These are phyloP conservation scores for Scaptomyza parva DNA, from an alignment of 2,888 invertebrate species.

Conservation along the genomic window DNA sequence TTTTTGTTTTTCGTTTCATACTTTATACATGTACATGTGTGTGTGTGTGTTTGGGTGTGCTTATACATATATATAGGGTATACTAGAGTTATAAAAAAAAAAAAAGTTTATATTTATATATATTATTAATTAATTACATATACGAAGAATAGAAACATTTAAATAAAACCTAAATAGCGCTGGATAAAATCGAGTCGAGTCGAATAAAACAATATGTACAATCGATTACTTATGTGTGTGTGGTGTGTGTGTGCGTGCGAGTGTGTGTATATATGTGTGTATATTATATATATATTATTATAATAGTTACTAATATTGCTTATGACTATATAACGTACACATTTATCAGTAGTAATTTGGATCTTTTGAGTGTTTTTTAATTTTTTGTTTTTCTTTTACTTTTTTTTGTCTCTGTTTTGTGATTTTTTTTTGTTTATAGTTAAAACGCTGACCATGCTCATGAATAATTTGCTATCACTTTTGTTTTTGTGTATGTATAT, in stretches of 20 bases:
- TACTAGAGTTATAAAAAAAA: slow-evolving; percentile 35
- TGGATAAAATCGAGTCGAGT: slow-evolving; percentile 68
- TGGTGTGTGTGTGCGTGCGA: slow-evolving; percentile 5
- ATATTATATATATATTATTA: slow-evolving; percentile 20
- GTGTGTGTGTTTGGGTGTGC: slow-evolving; percentile 31
- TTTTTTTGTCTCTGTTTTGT: slow-evolving; percentile 29
- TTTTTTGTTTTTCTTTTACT: slow-evolving; percentile 31
- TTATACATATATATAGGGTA: slow-evolving; percentile 21
- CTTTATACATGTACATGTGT: slow-evolving; percentile 44
- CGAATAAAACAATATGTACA: slow-evolving; percentile 69
- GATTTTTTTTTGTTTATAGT: slow-evolving; percentile 46
- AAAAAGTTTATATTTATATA: slow-evolving; percentile 14
- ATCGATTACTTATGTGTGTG: slow-evolving; percentile 37
- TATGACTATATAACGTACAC: slow-evolving; percentile 78
- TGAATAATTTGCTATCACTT: slow-evolving; percentile 70
- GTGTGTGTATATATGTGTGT: slow-evolving; percentile 20
- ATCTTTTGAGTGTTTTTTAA: slow-evolving; percentile 59
- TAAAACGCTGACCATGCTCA: slow-evolving; percentile 71
- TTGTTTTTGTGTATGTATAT: slow-evolving; percentile 36
- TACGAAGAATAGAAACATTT: slow-evolving; percentile 35
- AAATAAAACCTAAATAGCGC: slow-evolving; percentile 63
- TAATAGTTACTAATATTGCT: slow-evolving; percentile 77
- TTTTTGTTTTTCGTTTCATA: slow-evolving; percentile 26
- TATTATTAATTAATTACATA: slow-evolving; percentile 29
- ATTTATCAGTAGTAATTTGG: slow-evolving; percentile 72